Base-by-base conservation (phyloP, 1,140 invertebrate species). In the Drosophila tropicalis region DNA sequence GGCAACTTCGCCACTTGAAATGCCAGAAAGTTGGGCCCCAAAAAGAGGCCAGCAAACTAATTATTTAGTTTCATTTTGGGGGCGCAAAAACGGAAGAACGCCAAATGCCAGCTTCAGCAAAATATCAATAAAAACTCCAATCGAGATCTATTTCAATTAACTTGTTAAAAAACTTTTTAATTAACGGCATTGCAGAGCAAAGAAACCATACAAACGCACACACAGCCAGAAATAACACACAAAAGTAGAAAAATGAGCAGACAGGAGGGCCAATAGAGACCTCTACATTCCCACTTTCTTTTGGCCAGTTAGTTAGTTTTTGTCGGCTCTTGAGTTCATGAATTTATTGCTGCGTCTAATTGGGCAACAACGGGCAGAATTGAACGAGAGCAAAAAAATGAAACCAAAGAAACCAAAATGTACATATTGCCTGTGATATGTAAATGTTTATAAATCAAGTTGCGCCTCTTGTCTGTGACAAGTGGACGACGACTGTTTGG, bases 91-190 rank as follows among this genome's bases (percentile, higher is more conserved):
- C 54, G 56, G 62, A 41, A 72, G 56, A 79, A 71, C 71, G 63
- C 72, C 67, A 71, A 80, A 80, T 56, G 67, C 70, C 73, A 68
- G 72, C 57, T 71, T 76, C 74, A 83, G 84, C 84, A 75, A 83
- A 87, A 87, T 87, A 87, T 87, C 83, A 87, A 87, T 87, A 87
- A 89, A 80, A 87, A 87, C 83, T 87, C 84, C 83, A 83, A 87
- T 87, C 83, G 83, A 87, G 84, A 87, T 87, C 84, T 87, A 87
- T 87, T 87, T 87, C 83, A 87, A 87, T 87, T 87, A 87, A 87
- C 76, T 87, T 89, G 79, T 89, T 89, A 83, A 77, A 86, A 87
- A 87, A 87, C 83, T 89, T 87, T 87, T 87, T 87, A 87, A 87
- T 87, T 87, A 87, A 87, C 83, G 76, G 72, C 83, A 79, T 77